These are phyloP conservation scores for Sphyrna mokarran DNA, from an alignment of 2,113 vertebrate species.

Conservation along the genomic window DNA sequence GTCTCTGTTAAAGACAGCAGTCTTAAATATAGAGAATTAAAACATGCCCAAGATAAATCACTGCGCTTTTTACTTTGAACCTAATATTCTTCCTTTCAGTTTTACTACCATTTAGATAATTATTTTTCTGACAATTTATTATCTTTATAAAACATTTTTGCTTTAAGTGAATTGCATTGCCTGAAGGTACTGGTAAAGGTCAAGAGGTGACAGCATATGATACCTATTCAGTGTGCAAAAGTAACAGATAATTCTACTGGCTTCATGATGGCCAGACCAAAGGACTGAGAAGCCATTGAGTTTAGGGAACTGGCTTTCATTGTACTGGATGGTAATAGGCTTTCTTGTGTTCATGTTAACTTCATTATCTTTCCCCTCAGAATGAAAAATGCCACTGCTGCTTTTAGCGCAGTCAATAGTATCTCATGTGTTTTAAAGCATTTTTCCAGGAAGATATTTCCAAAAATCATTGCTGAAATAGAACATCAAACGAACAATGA, in stretches of 20 bases:
- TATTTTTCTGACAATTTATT: conserved; percentile 29
- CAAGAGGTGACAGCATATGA: conserved; percentile 31
- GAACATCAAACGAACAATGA: background rate
- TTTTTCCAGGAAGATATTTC: background rate
- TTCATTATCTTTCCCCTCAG: background rate
- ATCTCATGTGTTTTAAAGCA: background rate
- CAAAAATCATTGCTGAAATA: background rate
- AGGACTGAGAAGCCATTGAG: background rate
- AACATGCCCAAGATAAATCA: conserved; percentile 33
- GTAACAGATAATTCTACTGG: conserved; percentile 6
- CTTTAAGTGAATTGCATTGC: conserved; percentile 21
- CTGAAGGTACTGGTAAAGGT: conserved; percentile 25
- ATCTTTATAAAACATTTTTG: conserved; percentile 19
- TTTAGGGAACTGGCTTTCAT: background rate
- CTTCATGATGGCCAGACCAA: background rate
- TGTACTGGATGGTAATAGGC: background rate
- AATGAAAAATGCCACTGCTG: background rate
- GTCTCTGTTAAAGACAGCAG: conserved; percentile 21
- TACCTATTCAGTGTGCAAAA: conserved; percentile 18
- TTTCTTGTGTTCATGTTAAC: background rate
- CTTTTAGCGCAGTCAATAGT: background rate
- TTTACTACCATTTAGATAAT: conserved; percentile 36
- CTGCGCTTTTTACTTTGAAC: conserved; percentile 18
- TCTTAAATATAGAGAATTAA: conserved; percentile 19
- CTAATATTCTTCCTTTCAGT: conserved; percentile 32